These are phyloP conservation scores for Chrysodeixis includens DNA, from an alignment of 2,888 invertebrate genomes.

Conservation along the genomic window DNA sequence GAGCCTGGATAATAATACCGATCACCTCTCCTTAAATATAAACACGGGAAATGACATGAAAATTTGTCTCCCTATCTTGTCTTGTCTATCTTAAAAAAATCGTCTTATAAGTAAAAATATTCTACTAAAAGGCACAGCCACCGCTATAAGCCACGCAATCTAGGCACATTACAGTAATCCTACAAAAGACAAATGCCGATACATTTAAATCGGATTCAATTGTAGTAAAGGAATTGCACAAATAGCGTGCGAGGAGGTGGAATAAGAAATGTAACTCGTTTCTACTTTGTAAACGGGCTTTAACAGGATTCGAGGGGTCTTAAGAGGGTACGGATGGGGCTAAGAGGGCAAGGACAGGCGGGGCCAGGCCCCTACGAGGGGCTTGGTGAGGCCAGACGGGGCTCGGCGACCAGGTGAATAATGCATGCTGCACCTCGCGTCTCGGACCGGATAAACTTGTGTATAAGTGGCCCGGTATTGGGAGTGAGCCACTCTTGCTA, in stretches of 20 bases:
- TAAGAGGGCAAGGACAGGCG: no score
- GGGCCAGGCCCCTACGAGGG: no score
- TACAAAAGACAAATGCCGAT: conserved; percentile 9
- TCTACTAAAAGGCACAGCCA: no score
- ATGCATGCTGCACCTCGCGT: conserved; percentile 56
- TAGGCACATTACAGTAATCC: not conserved
- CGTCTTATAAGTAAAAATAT: no score
- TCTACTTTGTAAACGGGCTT: conserved; percentile 48
- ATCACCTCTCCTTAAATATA: no score
- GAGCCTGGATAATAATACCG: no score
- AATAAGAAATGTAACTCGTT: conserved; percentile 46
- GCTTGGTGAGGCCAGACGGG: conserved; percentile 42
- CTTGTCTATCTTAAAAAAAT: no score
- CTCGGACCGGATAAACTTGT: conserved; percentile 43
- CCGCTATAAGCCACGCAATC: not conserved
- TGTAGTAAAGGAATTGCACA: conserved; percentile 10
- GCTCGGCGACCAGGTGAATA: conserved; percentile 55
- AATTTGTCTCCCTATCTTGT: no score
- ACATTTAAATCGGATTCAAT: conserved; percentile 19
- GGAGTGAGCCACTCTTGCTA: not conserved
- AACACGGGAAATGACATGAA: no score
- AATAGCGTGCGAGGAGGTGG: conserved; percentile 35
- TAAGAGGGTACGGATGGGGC: conserved; percentile 20
- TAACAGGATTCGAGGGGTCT: conserved; percentile 24
- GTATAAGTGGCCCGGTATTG: conserved; percentile 31